Evolutionary conservation across 2,113 vertebrate species (phyloP), one percentile per base, ranked within the genome.

Genomic region (Menidia beryllina): DNA sequence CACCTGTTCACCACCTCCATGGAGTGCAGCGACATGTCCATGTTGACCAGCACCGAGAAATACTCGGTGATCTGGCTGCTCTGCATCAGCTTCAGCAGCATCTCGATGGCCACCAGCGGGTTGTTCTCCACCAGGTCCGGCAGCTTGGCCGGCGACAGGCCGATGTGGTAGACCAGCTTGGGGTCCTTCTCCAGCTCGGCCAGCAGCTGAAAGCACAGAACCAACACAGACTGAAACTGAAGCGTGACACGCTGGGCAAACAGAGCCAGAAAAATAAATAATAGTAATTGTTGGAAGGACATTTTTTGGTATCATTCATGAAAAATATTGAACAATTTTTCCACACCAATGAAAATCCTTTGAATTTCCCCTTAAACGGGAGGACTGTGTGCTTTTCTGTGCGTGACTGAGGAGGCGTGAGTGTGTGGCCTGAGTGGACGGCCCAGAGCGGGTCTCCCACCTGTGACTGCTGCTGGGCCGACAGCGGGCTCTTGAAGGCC

Each of bases 1-100:
- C 77, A 99, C 97, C 97, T 93, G 93, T 99, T 99, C 61, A 99
- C 98, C 51, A 99, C 98, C 94, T 99, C 98, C 98, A 99, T 99
- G 38, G 97, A 98, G 93, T 99, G 97, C 50, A 98, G 93, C 0
- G 97, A 98, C 98, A 99, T 99, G 91, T 99, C 98, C 98, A 99
- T 99, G 81, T 99, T 99, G 77, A 99, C 98, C 71, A 99, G 93
- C 48, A 99, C 96, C 0, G 96, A 97, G 90, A 99, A 99, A 27
- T 99, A 99, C 83, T 99, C 98, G 0, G 98, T 99, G 90, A 99
- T 99, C 94, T 99, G 98, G 85, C 96, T 98, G 68, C 97, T 98
- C 82, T 97, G 97, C 98, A 99, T 99, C 84, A 99, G 91, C 83
- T 99, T 99, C 86, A 99, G 92, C 84, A 99, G 82, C 97, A 99